Percentiles rank a stretch among this genome's conserved stretches.
Evolutionary conservation across 2,888 invertebrate species (phyloP).

Genomic region (Agrotis exclamationis): DNA sequence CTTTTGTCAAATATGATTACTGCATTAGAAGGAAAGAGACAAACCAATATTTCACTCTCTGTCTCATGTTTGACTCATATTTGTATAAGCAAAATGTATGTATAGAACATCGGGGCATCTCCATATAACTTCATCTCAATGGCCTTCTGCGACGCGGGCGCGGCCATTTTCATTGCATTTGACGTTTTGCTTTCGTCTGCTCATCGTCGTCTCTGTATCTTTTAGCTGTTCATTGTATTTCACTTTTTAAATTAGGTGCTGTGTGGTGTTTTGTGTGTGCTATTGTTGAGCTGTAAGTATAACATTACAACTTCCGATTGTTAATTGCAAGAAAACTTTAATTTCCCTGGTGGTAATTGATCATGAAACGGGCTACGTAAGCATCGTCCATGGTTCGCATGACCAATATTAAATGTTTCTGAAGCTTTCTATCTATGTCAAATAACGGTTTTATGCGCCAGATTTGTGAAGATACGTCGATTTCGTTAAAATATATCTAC

Average conservation of each 20-base stretch:
- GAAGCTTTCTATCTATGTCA: not conserved
- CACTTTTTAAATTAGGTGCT: not conserved
- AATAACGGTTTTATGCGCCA: not conserved
- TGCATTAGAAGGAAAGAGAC: too few species aligned
- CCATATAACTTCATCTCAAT: too few species aligned
- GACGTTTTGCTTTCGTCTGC: slow-evolving; percentile 44
- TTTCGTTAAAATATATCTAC: not conserved
- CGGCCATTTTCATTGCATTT: slow-evolving; percentile 54
- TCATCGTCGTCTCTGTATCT: not conserved
- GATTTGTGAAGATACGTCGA: not conserved
- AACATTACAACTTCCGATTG: not conserved
- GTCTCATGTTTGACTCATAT: too few species aligned
- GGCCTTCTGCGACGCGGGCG: not conserved
- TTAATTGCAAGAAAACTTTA: not conserved
- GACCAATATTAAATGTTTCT: slow-evolving; percentile 1
- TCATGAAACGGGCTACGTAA: slow-evolving; percentile 54
- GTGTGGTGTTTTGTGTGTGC: slow-evolving; percentile 19
- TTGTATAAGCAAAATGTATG: too few species aligned
- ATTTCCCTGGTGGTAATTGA: slow-evolving; percentile 27
- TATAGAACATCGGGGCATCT: too few species aligned
- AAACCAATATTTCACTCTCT: too few species aligned
- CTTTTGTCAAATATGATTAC: too few species aligned
- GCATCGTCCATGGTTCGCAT: slow-evolving; percentile 33
- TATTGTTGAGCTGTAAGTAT: slow-evolving; percentile 43
- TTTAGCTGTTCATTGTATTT: not conserved